Evolutionary conservation across 2,113 vertebrate genomes (phyloP).

Genomic region (Tiliqua scincoides): DNA sequence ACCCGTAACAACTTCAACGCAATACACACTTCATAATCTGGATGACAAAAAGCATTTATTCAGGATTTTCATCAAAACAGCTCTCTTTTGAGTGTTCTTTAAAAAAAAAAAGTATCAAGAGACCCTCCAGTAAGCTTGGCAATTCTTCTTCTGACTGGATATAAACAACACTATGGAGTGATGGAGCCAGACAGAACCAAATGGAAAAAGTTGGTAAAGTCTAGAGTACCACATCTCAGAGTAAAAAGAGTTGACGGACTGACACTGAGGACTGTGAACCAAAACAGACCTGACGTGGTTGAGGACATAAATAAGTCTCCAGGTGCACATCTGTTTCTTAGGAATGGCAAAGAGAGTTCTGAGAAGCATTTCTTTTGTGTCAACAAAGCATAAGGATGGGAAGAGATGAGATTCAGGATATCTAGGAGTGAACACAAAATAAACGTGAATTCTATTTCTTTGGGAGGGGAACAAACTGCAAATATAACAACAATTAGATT

Average conservation of each 20-base stretch:
- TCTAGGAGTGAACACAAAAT: background rate
- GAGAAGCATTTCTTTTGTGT: rapidly evolving
- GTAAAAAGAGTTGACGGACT: background rate
- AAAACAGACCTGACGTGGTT: rapidly evolving
- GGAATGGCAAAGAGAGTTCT: background rate
- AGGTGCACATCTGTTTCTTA: background rate
- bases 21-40: background rate
- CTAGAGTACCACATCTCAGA: rapidly evolving
- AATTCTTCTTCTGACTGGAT: background rate
- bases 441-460: background rate
- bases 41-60: background rate
- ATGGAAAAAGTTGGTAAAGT: background rate
- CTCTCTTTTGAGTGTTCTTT: background rate
- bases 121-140: background rate
- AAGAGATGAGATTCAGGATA: slow-evolving; percentile 15
- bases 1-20: background rate
- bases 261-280: background rate
- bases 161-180: background rate
- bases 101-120: background rate
- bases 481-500: background rate
- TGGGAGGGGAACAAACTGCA: background rate
- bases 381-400: background rate
- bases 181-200: background rate
- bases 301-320: rapidly evolving
- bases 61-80: background rate